Evolutionary conservation across 2,888 invertebrate species (phyloP).

Genomic region (Eilema caniola): DNA sequence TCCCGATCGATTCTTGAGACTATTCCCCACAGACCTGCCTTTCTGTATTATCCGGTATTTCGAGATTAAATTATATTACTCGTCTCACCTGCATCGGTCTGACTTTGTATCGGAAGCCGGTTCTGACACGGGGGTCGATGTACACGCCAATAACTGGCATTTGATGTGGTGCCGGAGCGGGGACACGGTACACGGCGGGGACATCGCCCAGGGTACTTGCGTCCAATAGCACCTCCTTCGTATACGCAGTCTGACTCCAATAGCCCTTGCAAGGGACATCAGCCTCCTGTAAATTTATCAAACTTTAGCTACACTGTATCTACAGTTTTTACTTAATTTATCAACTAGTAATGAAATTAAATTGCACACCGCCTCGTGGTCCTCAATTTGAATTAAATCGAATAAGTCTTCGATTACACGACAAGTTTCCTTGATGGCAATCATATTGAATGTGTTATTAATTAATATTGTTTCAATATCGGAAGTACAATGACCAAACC

Average conservation of each 20-base stretch:
- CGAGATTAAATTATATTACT: constrained; percentile 63
- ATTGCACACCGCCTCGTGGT: constrained; percentile 25
- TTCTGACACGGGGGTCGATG: constrained; percentile 90
- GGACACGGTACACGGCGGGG: constrained; percentile 89
- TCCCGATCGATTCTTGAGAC: constrained; percentile 57
- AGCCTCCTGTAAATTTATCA: constrained; percentile 67
- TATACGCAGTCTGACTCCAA: constrained; percentile 67
- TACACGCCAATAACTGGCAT: constrained; percentile 91
- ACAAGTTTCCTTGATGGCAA: constrained; percentile 37
- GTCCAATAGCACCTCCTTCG: constrained; percentile 82
- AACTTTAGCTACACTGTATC: constrained; percentile 21
- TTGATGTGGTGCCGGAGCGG: constrained; percentile 88
- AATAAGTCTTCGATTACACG: constrained; percentile 35
- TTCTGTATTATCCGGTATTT: constrained; percentile 54
- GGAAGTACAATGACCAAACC: constrained; percentile 58
- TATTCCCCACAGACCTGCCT: constrained; percentile 68
- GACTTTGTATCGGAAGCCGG: constrained; percentile 92
- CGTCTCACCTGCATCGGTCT: constrained; percentile 88
- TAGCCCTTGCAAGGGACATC: constrained; percentile 68
- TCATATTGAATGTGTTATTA: constrained; percentile 40
- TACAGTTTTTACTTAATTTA: background rate
- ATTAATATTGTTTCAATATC: constrained; percentile 25
- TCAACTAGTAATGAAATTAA: background rate
- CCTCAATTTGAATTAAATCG: constrained; percentile 38
- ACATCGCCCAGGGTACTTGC: constrained; percentile 89